Evolutionary conservation across 1,140 invertebrate species (phyloP), one percentile per base, ranked within the genome.

Genomic region (Drosophila trapezifrons): DNA sequence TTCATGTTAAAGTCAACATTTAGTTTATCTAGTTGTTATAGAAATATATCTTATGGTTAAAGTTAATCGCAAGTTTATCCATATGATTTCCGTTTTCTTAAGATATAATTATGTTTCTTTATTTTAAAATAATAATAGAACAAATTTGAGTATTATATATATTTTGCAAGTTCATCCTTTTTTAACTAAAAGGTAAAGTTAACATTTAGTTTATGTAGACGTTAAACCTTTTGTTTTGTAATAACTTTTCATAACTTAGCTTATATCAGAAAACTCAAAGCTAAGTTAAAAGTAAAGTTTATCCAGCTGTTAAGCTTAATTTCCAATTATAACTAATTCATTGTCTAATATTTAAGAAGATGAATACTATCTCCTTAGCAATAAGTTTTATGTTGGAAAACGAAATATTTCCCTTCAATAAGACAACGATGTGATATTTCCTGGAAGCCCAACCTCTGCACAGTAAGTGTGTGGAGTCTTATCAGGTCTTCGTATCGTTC

Each of bases 401-500:
- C 43, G 29, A 69, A 67, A 66, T 52, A 69, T 65, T 25, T 51
- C 20, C 9, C 18, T 49, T 27, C 32, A 60, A 45, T 18, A 37
- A 9, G 35, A 1, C 18, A 22, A 8, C 18, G 27, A 32, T 64
- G 42, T 32, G 27, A 43, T 47, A 32, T 15, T 69, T 69, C 65
- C 22, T 27, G 65, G 60, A 69, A 69, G 45, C n/a, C 45, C 22
- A 38, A 60, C 60, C 37, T 60, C 60, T 0, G 17, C 35, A 22
- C 47, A 59, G 58, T 45, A 59, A 67, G 73, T 73, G 69, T 75
- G 59, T 20, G 49, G 27, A 37, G 18, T 40, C 13, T 40, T 67
- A 82, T 80, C 78, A 22, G 15, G 10, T 35, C 25, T 29, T 67
- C 51, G 29, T 55, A 79, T 73, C 58, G 37, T 37, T 17, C 22